A percentile compares a stretch with the other conserved stretches of the same genome.
phyloP scores from a whole-genome alignment of 2,797 vertebrate genomes.

The Phoebastria nigripes region DNA sequence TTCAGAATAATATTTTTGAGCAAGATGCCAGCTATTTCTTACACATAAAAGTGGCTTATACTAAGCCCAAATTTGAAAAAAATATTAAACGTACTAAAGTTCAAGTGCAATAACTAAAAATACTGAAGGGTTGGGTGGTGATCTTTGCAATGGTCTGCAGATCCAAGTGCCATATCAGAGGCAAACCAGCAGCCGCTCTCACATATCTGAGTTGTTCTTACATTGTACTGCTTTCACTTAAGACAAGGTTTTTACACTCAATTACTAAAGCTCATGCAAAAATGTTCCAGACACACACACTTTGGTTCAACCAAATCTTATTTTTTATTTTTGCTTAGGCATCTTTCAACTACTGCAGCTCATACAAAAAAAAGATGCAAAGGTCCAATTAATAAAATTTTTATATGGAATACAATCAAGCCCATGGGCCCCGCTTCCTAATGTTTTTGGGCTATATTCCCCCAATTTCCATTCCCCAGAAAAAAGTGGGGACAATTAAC shows the following conservation, averaged over 20 bases:
- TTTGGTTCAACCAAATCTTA: background rate
- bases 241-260: background rate
- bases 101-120: background rate
- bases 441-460: background rate
- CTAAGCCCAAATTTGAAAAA: background rate
- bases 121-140: background rate
- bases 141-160: background rate
- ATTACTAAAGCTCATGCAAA: background rate
- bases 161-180: background rate
- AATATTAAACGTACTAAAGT: background rate
- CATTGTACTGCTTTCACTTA: background rate
- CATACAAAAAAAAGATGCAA: background rate
- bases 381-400: background rate
- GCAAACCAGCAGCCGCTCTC: background rate
- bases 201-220: background rate
- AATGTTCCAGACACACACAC: background rate
- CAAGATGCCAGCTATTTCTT: background rate
- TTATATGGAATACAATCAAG: background rate
- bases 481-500: background rate
- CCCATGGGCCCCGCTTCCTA: background rate
- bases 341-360: background rate
- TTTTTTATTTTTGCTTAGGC: background rate
- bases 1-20: background rate
- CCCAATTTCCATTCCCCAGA: background rate
- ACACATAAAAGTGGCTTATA: background rate